These are phyloP conservation scores for Microchrysa polita DNA, from an alignment of 2,888 invertebrate genomes.

Conservation along the genomic window DNA sequence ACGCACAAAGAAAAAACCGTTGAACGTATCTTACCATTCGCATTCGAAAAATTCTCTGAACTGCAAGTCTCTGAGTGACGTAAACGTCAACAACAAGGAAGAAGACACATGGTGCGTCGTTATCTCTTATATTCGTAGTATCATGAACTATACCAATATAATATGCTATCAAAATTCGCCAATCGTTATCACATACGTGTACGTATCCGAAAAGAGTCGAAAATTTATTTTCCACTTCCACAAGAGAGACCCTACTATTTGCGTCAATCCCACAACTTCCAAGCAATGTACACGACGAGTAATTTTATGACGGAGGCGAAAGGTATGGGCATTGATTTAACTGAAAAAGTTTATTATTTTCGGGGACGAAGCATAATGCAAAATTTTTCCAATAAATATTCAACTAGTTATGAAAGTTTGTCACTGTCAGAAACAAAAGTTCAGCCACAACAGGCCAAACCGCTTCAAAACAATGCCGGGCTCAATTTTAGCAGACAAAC, in stretches of 20 bases:
- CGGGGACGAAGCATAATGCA: slow-evolving; percentile 39
- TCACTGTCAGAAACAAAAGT: slow-evolving; percentile 43
- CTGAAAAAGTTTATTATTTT: slow-evolving; percentile 44
- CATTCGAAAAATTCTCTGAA: too few species aligned
- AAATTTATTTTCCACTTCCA: slow-evolving; percentile 36
- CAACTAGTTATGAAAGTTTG: slow-evolving; percentile 46
- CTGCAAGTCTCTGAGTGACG: too few species aligned
- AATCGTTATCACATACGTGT: too few species aligned
- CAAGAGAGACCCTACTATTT: slow-evolving; percentile 26
- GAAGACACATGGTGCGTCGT: too few species aligned
- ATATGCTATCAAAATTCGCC: too few species aligned
- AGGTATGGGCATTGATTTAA: slow-evolving; percentile 36
- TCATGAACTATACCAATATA: too few species aligned
- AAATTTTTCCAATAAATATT: slow-evolving; percentile 47
- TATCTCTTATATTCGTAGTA: too few species aligned
- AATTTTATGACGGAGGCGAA: slow-evolving; percentile 1
- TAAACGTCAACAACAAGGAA: too few species aligned
- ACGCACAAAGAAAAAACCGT: too few species aligned
- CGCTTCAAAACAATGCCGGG: slow-evolving; percentile 22
- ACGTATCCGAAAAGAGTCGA: too few species aligned
- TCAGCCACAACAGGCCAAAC: slow-evolving; percentile 21
- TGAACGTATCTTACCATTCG: too few species aligned
- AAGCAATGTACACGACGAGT: background rate
- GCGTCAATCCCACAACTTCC: slow-evolving; percentile 37
- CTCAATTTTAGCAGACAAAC: slow-evolving; percentile 8